Percentiles rank a stretch among this genome's conserved stretches.
These are phyloP conservation scores for Synanthedon myopaeformis DNA, from an alignment of 2,888 invertebrate species.

Conservation along the genomic window DNA sequence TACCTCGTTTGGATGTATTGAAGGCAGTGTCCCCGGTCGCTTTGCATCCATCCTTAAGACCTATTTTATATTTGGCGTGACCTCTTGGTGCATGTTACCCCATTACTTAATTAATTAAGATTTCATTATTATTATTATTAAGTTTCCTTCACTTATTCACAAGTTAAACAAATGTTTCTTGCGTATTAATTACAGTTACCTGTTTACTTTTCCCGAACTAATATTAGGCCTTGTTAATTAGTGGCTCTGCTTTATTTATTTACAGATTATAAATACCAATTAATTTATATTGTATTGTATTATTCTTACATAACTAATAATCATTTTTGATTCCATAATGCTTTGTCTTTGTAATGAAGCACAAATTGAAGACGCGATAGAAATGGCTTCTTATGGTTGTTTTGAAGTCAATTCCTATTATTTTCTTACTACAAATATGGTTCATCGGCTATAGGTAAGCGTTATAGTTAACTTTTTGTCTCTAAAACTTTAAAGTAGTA, in stretches of 20 bases:
- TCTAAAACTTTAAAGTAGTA: slow-evolving; percentile 19
- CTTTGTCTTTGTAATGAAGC: slow-evolving; percentile 54
- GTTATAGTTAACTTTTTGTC: slow-evolving; percentile 1
- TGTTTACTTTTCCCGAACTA: slow-evolving; percentile 32
- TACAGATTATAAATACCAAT: slow-evolving; percentile 25
- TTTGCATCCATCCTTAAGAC: slow-evolving; percentile 63
- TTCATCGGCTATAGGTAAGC: not conserved
- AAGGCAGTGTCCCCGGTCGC: slow-evolving; percentile 71
- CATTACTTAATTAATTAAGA: slow-evolving; percentile 7
- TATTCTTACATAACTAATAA: slow-evolving; percentile 7
- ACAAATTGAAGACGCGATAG: slow-evolving; percentile 38
- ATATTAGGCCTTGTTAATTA: slow-evolving; percentile 23
- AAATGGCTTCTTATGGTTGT: slow-evolving; percentile 50
- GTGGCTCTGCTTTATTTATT: slow-evolving; percentile 45
- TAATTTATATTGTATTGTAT: slow-evolving; percentile 24
- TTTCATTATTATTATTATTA: slow-evolving; percentile 34
- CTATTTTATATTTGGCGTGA: slow-evolving; percentile 61
- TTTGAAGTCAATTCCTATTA: slow-evolving; percentile 26
- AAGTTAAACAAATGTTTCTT: slow-evolving; percentile 15
- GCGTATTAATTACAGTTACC: slow-evolving; percentile 12
- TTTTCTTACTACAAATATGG: slow-evolving; percentile 10
- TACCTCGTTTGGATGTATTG: slow-evolving; percentile 67
- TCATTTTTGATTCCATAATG: slow-evolving; percentile 26
- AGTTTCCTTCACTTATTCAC: slow-evolving; percentile 30
- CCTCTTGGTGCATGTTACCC: slow-evolving; percentile 69